Evolutionary conservation across 2,888 invertebrate genomes (phyloP).

Genomic region (Ophion ventricosus): DNA sequence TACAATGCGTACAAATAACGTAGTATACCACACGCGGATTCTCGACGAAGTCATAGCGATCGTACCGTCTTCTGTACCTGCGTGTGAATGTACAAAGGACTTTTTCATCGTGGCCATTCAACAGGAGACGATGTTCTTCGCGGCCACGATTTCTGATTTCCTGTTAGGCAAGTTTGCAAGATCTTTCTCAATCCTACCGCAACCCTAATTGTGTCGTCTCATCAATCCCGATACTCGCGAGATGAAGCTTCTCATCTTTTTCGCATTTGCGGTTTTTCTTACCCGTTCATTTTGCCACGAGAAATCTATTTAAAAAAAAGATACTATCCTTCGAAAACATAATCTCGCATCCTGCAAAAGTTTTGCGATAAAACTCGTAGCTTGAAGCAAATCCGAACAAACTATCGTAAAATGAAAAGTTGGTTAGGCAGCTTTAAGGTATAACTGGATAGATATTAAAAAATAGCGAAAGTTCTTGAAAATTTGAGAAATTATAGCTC

Average conservation of each 20-base stretch:
- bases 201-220: slow-evolving; percentile 34
- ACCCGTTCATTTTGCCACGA: not conserved
- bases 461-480: too few species aligned
- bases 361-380: not conserved
- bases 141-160: slow-evolving; percentile 73
- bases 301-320: not conserved
- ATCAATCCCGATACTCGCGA: slow-evolving; percentile 29
- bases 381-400: not conserved
- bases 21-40: slow-evolving; percentile 35
- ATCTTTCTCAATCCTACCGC: slow-evolving; percentile 32
- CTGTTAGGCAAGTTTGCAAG: slow-evolving; percentile 62
- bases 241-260: slow-evolving; percentile 21
- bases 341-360: slow-evolving; percentile 8
- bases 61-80: not conserved
- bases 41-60: slow-evolving; percentile 7
- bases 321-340: not conserved
- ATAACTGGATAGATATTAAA: too few species aligned
- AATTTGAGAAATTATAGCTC: too few species aligned
- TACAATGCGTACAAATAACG: slow-evolving; percentile 20
- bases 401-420: not conserved
- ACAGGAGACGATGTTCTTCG: not conserved
- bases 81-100: not conserved
- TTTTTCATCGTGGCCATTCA: not conserved
- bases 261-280: slow-evolving; percentile 19
- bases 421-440: too few species aligned